Conservation (phyloP, 2,113 vertebrate genomes). For the Vidua chalybeata region DNA sequence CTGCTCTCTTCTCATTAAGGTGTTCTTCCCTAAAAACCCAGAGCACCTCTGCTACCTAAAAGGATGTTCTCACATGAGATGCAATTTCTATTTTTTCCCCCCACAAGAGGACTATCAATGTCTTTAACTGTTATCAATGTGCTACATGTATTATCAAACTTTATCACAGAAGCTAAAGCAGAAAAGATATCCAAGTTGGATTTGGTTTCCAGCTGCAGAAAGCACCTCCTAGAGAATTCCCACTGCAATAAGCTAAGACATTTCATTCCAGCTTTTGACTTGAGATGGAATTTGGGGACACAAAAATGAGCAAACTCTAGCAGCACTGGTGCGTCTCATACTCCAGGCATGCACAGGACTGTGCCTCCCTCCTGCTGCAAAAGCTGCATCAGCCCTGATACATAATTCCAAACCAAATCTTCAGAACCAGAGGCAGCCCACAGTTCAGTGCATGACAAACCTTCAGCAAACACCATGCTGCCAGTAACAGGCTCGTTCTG, state of each 20-base stretch:
- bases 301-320: background rate
- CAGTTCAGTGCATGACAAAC: background rate
- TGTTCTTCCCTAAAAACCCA: background rate
- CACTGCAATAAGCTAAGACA: background rate
- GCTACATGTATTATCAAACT: background rate
- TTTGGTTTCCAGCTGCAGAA: background rate
- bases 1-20: background rate
- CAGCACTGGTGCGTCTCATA: background rate
- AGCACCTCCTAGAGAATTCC: background rate
- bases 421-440: background rate
- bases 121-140: background rate
- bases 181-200: background rate
- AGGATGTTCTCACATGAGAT: background rate
- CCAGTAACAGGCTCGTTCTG: background rate
- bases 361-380: background rate
- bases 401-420: background rate
- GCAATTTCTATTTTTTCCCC: background rate
- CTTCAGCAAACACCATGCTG: background rate
- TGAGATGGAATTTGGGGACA: background rate
- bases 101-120: background rate
- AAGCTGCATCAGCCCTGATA: background rate
- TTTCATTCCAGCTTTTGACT: background rate
- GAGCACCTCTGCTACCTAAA: background rate
- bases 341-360: accelerated
- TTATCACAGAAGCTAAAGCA: background rate